phyloP scores from a whole-genome alignment of 2,888 invertebrate genomes.

The Mycalesis mineus region DNA sequence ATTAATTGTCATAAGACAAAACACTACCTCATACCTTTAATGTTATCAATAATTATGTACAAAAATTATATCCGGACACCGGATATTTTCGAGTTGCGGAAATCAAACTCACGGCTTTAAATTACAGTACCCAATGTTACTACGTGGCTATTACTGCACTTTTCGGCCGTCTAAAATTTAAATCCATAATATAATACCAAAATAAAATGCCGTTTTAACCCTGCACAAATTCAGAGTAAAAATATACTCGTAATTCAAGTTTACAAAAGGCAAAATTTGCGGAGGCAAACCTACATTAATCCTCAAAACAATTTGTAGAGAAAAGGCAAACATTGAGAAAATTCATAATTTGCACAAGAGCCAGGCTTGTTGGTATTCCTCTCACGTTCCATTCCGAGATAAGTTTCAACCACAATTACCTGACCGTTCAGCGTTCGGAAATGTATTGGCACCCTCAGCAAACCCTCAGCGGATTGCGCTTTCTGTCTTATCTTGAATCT shows the following conservation, averaged over 20 bases:
- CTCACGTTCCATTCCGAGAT: slow-evolving; percentile 78
- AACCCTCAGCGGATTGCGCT: slow-evolving; percentile 10
- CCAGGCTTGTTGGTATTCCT: slow-evolving; percentile 71
- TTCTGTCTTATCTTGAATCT: slow-evolving; percentile 9
- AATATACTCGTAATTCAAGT: background rate
- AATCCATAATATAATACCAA: background rate
- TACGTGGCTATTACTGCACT: no score
- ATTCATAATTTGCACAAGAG: slow-evolving; percentile 67
- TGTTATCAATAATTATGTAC: no score
- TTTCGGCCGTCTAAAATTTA: no score
- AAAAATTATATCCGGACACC: no score
- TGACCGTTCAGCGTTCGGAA: slow-evolving; percentile 79
- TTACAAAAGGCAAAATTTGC: slow-evolving; percentile 4
- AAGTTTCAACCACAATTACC: slow-evolving; percentile 79
- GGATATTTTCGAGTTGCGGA: no score
- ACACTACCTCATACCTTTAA: no score
- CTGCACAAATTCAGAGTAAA: no score
- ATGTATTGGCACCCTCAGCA: slow-evolving; percentile 35
- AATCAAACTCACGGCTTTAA: no score
- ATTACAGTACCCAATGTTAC: no score
- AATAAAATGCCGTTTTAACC: background rate
- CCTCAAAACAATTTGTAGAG: slow-evolving; percentile 30
- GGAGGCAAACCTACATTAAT: slow-evolving; percentile 5
- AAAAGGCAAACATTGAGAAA: slow-evolving; percentile 37
- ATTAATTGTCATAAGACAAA: no score